Evolutionary conservation across 1,140 invertebrate species (phyloP).

Genomic region (Atta texana): DNA sequence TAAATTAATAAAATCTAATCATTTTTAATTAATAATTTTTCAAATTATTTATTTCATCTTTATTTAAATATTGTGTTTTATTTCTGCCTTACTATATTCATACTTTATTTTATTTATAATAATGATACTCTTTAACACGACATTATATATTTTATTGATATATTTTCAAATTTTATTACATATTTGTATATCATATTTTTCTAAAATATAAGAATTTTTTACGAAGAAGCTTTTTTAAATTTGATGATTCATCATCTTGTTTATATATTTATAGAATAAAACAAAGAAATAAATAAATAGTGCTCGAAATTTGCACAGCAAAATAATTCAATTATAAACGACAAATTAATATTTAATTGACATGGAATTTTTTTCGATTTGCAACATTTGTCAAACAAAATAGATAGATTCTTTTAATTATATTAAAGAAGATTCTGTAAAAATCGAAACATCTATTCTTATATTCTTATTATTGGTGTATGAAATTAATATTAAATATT

Average conservation of each 20-base stretch:
- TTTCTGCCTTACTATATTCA: background rate
- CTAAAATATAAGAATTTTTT: background rate
- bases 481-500: too few relatives aligned
- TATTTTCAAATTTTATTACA: background rate
- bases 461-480: too few relatives aligned
- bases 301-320: too few relatives aligned
- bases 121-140: background rate
- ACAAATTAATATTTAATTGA: too few relatives aligned
- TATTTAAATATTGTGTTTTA: background rate
- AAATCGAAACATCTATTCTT: too few relatives aligned
- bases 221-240: background rate
- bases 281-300: too few relatives aligned
- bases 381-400: too few relatives aligned
- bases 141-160: background rate
- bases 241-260: background rate
- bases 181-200: background rate
- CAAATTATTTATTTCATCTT: background rate
- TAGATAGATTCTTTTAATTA: too few relatives aligned
- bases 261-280: slow-evolving; percentile 7
- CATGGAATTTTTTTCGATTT: too few relatives aligned
- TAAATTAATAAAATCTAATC: too few relatives aligned
- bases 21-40: background rate
- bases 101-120: background rate
- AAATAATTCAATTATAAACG: too few relatives aligned
- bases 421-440: too few relatives aligned